Percentiles rank a stretch among this genome's conserved stretches.
phyloP scores from a whole-genome alignment of 2,113 vertebrate species.

The Lycaon pictus region DNA sequence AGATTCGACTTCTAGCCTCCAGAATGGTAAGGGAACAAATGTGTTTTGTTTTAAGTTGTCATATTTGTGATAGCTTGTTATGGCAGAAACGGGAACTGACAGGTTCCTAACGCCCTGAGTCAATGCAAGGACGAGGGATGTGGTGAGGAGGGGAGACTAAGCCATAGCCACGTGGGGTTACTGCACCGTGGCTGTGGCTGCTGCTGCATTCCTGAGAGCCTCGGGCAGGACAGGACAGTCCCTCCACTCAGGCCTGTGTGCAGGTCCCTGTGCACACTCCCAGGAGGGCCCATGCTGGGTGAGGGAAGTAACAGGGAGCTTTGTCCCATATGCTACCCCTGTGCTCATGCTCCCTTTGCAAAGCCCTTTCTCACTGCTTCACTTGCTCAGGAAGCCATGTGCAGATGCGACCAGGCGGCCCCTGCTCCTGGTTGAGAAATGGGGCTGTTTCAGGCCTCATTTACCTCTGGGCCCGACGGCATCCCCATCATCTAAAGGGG shows the following conservation, averaged over 20 bases:
- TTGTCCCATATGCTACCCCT: accelerated
- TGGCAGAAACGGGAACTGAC: not conserved
- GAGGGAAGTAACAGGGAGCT: not conserved
- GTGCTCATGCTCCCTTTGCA: not conserved
- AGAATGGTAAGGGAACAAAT: not conserved
- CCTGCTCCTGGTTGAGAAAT: not conserved
- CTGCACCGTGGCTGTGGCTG: not conserved
- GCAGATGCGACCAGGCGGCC: not conserved
- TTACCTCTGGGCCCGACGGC: not conserved
- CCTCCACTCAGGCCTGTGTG: no score
- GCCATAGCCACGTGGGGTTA: no score
- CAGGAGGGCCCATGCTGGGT: not conserved
- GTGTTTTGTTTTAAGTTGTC: not conserved
- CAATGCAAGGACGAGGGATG: not conserved
- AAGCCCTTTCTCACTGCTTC: not conserved
- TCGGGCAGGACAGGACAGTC: not conserved
- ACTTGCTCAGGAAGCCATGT: not conserved
- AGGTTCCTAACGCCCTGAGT: not conserved
- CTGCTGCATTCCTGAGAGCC: no score
- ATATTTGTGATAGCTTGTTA: not conserved
- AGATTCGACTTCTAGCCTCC: not conserved
- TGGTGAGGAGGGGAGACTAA: no score
- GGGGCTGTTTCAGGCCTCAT: not conserved
- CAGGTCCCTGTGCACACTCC: not conserved
- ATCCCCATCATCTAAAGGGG: not conserved